phyloP scores from a whole-genome alignment of 2,888 invertebrate genomes.

The Tipula confusa region DNA sequence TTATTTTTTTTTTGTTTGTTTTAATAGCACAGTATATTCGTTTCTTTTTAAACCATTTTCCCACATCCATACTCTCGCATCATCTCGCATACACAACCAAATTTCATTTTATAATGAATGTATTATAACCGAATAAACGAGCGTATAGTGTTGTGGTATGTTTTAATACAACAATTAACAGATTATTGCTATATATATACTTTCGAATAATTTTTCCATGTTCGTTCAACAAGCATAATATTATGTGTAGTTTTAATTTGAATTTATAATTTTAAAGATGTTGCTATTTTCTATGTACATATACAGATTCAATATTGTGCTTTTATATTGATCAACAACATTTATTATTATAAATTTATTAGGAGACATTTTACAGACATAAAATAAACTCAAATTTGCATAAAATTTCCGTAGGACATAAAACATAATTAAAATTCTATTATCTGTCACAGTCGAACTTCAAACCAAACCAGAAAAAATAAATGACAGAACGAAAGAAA shows the following conservation, averaged over 20 bases:
- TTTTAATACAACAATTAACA: constrained; percentile 16
- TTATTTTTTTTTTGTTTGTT: not conserved
- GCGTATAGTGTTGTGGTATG: not conserved
- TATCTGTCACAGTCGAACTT: not conserved
- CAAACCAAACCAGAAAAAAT: not conserved
- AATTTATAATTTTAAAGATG: not conserved
- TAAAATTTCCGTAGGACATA: too few species aligned
- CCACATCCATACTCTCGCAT: not conserved
- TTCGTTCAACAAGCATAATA: not conserved
- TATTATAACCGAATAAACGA: not conserved
- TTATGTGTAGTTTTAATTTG: not conserved
- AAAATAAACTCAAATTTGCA: too few species aligned
- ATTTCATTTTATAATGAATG: not conserved
- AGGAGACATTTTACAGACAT: too few species aligned
- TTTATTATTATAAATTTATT: too few species aligned
- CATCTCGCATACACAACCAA: not conserved
- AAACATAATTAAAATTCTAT: not conserved
- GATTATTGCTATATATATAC: not conserved
- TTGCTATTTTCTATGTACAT: too few species aligned
- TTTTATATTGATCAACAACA: too few species aligned
- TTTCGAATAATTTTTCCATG: not conserved
- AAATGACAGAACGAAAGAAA: not conserved
- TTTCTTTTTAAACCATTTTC: not conserved
- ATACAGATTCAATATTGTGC: too few species aligned
- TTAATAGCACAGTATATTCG: not conserved